Percentiles rank a stretch among this genome's conserved stretches.
Evolutionary conservation across 2,797 vertebrate genomes (phyloP).

Genomic region (Protonibea diacanthus): DNA sequence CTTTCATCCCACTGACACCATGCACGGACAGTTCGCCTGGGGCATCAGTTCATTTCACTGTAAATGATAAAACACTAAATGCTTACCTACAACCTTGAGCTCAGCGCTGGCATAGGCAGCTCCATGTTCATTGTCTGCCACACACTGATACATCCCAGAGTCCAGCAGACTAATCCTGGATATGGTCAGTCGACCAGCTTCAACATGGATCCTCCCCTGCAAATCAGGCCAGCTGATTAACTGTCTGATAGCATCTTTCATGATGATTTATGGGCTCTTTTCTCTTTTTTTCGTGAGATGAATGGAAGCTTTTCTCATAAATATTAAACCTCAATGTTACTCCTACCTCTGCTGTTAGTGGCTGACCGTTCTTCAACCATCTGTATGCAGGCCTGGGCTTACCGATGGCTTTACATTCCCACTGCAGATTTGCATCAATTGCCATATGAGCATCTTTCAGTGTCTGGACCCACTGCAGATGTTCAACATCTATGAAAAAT

Average conservation of each 20-base stretch:
- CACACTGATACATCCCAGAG: conserved; percentile 87
- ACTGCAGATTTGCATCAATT: conserved; percentile 88
- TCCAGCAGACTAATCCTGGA: conserved; percentile 80
- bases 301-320: neutral
- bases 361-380: conserved; percentile 91
- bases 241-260: neutral
- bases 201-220: conserved; percentile 79
- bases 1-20: conserved; percentile 24
- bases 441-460: conserved; percentile 89
- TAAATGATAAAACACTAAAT: conserved; percentile 18
- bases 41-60: conserved; percentile 13
- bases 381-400: conserved; percentile 87
- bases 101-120: conserved; percentile 83
- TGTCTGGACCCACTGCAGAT: conserved; percentile 90
- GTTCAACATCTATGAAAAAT: conserved; percentile 82
- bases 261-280: neutral
- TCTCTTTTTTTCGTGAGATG: neutral
- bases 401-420: conserved; percentile 91
- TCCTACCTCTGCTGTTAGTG: conserved; percentile 84
- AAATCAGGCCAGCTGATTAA: conserved; percentile 13
- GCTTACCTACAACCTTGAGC: conserved; percentile 86
- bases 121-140: conserved; percentile 83
- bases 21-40: neutral
- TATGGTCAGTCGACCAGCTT: conserved; percentile 79
- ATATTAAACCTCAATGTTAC: neutral